phyloP scores from a whole-genome alignment of 2,113 vertebrate species.

The Mungos mungo region DNA sequence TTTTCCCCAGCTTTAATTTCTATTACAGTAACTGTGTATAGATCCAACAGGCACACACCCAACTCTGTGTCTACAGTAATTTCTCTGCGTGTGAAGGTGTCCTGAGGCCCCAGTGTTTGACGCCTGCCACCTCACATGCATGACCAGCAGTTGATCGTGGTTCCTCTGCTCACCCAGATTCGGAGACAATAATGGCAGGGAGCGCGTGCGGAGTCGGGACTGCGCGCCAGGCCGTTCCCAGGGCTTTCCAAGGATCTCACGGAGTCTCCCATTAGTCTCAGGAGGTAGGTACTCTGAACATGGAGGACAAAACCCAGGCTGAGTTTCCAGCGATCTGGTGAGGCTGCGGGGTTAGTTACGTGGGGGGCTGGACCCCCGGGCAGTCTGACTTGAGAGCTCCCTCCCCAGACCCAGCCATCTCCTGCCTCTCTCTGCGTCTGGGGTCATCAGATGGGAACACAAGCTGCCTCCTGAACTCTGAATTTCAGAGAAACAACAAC shows the following conservation, averaged over 20 bases:
- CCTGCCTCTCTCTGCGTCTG: background rate
- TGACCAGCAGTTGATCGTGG: rapidly evolving
- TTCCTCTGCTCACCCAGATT: too few species aligned
- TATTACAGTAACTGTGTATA: background rate
- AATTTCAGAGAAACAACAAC: background rate
- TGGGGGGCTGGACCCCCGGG: background rate
- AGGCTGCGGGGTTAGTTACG: too few species aligned
- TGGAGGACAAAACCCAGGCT: background rate
- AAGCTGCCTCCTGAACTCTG: too few species aligned
- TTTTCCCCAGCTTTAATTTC: background rate
- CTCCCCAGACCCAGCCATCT: background rate
- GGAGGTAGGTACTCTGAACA: rapidly evolving
- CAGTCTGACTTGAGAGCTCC: background rate
- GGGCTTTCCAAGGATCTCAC: background rate
- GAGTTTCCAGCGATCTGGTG: background rate
- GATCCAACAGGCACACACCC: rapidly evolving
- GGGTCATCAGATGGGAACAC: background rate
- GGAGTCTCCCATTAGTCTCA: background rate
- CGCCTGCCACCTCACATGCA: background rate
- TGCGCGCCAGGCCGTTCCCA: background rate
- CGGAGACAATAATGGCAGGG: background rate
- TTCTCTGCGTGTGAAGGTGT: background rate
- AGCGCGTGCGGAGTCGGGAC: rapidly evolving
- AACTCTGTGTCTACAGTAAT: background rate
- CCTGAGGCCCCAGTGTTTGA: background rate